Evolutionary conservation across 2,113 vertebrate species (phyloP).

Genomic region (Channa argus): DNA sequence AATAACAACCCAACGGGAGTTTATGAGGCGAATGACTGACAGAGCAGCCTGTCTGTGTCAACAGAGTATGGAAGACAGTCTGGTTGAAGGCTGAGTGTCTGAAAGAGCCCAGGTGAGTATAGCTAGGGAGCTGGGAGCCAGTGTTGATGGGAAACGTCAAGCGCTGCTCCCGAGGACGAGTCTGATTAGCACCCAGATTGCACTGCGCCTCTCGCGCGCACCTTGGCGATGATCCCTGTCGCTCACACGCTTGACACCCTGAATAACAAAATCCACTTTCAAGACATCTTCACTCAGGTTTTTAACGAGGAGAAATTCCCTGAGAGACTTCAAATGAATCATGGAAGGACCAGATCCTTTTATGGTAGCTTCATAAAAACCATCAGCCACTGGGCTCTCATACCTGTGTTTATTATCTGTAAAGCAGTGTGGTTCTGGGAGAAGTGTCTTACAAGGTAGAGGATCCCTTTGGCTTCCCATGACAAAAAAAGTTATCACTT

Average conservation of each 20-base stretch:
- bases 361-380: slow-evolving; percentile 72
- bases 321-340: slow-evolving; percentile 67
- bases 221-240: slow-evolving; percentile 8
- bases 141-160: slow-evolving; percentile 63
- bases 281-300: slow-evolving; percentile 33
- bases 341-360: slow-evolving; percentile 59
- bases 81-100: slow-evolving; percentile 36
- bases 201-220: slow-evolving; percentile 20
- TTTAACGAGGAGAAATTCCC: slow-evolving; percentile 49
- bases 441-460: slow-evolving; percentile 43
- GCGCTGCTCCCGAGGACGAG: slow-evolving; percentile 48
- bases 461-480: slow-evolving; percentile 54
- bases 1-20: slow-evolving; percentile 56
- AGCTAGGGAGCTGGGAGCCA: slow-evolving; percentile 17
- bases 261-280: slow-evolving; percentile 53
- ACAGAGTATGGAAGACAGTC: slow-evolving; percentile 48
- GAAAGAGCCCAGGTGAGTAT: slow-evolving; percentile 46
- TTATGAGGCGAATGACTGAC: slow-evolving; percentile 70
- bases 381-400: slow-evolving; percentile 28
- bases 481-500: too few species aligned
- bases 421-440: slow-evolving; percentile 53
- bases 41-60: slow-evolving; percentile 62
- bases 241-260: slow-evolving; percentile 4
- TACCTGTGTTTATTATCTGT: slow-evolving; percentile 71
- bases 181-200: slow-evolving; percentile 62